These are phyloP conservation scores for Drosophila tropicalis DNA, from an alignment of 1,140 invertebrate species.

Conservation along the genomic window DNA sequence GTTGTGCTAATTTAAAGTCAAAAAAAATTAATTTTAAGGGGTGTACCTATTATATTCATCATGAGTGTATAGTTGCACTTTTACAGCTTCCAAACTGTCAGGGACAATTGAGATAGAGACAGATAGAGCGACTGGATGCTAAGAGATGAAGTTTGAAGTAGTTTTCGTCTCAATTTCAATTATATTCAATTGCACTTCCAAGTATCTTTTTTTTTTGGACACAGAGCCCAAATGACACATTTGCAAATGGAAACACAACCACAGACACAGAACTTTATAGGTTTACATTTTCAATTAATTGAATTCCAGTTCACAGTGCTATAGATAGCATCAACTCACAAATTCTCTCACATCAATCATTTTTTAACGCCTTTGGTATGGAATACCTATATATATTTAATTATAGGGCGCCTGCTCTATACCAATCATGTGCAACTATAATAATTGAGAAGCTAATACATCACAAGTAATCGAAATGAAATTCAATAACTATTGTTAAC, in stretches of 20 bases:
- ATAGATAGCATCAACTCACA: conserved; percentile 4
- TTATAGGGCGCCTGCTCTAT: conserved; percentile 30
- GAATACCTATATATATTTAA: background rate
- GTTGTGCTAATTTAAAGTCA: too few relatives aligned
- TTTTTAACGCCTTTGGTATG: conserved; percentile 28
- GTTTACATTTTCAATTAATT: conserved; percentile 10
- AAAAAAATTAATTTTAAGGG: too few relatives aligned
- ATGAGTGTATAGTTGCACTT: conserved; percentile 59
- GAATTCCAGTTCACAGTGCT: background rate
- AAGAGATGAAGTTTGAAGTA: conserved; percentile 22
- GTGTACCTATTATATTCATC: too few relatives aligned
- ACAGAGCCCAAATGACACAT: conserved; percentile 13
- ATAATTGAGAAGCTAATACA: conserved; percentile 1
- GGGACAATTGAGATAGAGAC: conserved; percentile 47
- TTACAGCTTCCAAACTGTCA: conserved; percentile 66
- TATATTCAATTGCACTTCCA: conserved; percentile 64
- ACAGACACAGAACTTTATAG: background rate
- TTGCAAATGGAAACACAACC: background rate
- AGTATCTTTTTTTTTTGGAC: background rate
- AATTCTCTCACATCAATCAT: conserved; percentile 39
- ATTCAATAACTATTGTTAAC: conserved; percentile 2
- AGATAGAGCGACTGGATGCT: conserved; percentile 37
- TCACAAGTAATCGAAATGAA: background rate
- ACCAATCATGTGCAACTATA: conserved; percentile 38
- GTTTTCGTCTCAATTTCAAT: conserved; percentile 55